These are phyloP conservation scores for Brachionus rotundiformis DNA, from an alignment of 1,140 invertebrate genomes.

Conservation along the genomic window DNA sequence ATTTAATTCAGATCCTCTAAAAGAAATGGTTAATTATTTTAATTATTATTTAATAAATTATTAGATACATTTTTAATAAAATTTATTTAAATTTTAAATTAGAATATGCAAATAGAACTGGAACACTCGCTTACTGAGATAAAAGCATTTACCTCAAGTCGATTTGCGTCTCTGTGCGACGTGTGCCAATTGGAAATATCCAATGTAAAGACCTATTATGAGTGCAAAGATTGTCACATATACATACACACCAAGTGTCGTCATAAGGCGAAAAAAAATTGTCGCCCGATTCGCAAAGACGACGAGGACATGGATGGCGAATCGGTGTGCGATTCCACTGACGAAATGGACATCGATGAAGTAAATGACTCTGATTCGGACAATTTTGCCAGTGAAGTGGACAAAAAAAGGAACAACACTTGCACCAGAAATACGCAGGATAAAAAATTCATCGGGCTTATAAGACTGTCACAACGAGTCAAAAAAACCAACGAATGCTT, in stretches of 20 bases:
- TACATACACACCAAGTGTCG: slow-evolving; percentile 39
- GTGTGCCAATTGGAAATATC: slow-evolving; percentile 2
- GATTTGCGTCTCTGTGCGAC: not conserved
- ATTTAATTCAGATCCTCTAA: not conserved
- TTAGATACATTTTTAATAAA: not conserved
- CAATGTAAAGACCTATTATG: slow-evolving; percentile 2
- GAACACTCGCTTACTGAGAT: slow-evolving; percentile 21
- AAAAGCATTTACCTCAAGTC: slow-evolving; percentile 25
- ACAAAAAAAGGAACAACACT: not conserved
- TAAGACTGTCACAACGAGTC: slow-evolving; percentile 27
- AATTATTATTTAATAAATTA: too few relatives aligned
- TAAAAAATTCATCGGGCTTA: not conserved
- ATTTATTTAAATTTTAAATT: not conserved
- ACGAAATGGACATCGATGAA: not conserved
- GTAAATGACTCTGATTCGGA: not conserved
- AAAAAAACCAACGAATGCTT: slow-evolving; percentile 48
- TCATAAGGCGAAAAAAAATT: slow-evolving; percentile 26
- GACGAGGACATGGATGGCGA: not conserved
- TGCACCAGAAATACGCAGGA: not conserved
- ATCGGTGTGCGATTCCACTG: not conserved
- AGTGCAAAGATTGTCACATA: slow-evolving; percentile 43
- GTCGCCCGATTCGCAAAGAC: not conserved
- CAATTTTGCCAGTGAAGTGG: not conserved
- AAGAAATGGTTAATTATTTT: not conserved
- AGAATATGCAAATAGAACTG: slow-evolving; percentile 30